A percentile compares a stretch with the other conserved stretches of the same genome.
Evolutionary conservation across 2,888 invertebrate genomes (phyloP).

Genomic region (Prosapia bicincta): DNA sequence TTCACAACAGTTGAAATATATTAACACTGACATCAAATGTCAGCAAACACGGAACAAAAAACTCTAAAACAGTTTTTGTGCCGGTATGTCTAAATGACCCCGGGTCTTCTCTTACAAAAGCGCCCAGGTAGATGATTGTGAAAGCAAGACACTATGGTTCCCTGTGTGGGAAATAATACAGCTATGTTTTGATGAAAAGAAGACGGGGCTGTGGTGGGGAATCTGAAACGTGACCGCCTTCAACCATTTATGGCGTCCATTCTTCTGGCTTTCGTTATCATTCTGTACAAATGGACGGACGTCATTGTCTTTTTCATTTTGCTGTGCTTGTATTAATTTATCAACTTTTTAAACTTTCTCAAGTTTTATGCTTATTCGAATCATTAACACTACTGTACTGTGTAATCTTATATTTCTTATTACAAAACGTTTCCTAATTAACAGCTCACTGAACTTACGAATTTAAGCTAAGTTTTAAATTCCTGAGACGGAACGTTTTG

Average conservation of each 20-base stretch:
- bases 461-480: no score
- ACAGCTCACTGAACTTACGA: no score
- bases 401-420: no score
- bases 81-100: background rate
- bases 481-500: no score
- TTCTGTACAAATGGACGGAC: background rate
- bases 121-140: background rate
- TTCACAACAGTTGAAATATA: no score
- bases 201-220: background rate
- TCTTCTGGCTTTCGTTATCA: background rate
- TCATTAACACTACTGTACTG: no score
- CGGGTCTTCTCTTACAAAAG: background rate
- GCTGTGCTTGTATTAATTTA: background rate
- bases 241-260: background rate
- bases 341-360: no score
- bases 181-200: conserved; percentile 2
- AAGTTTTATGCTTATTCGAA: no score
- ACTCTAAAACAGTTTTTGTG: background rate
- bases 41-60: no score
- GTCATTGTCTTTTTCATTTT: background rate
- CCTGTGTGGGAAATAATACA: background rate
- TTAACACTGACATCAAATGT: no score
- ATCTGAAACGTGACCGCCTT: background rate
- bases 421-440: no score
- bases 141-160: background rate